Base-by-base conservation (phyloP, 2,113 vertebrate species). In the Lota lota region DNA sequence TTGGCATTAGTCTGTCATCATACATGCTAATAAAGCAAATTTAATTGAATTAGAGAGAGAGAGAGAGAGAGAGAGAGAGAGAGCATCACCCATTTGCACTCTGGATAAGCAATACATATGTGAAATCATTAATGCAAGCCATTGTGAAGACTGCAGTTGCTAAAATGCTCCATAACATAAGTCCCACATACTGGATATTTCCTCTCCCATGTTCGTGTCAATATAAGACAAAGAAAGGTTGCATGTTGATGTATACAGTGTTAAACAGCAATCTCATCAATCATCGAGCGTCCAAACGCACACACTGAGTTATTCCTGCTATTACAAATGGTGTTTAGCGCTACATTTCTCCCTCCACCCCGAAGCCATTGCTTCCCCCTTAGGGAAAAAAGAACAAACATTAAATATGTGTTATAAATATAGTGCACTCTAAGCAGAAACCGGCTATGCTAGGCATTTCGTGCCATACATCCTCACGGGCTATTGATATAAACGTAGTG, bases 341-440 rank as follows among this genome's bases (percentile, higher is more conserved):
- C 62, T 15, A 76, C 82, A 80, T 80, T 69, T 69, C 33, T 80
- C 71, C 71, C 28, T 68, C n/a, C 20, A 62, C 80, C 80, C 75
- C 1, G 16, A 59, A 82, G 88, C 77, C n/a, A 0, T 57, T 33
- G 16, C 47, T 80, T 61, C 19, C 22, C 7, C 28, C 7, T 81
- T 81, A 81, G 69, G 72, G 19, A 40, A 20, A 19, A 19, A 61
- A 63, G 74, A 69, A 73, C 61, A 22, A 28, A 67, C 33, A 18
- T 4, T 57, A 51, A 8, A 67, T 80, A 76, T 68, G 54, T 84
- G 80, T 10, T 47, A 14, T 80, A 78, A 84, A 82, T 70, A 62
- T 28, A 54, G 65, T 67, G 81, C 84, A 84, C 56, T 18, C 70
- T 76, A 57, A 76, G 77, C 63, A 81, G 70, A 83, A 81, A 84